phyloP scores from a whole-genome alignment of 2,113 vertebrate genomes.

The Syngnathus typhle region DNA sequence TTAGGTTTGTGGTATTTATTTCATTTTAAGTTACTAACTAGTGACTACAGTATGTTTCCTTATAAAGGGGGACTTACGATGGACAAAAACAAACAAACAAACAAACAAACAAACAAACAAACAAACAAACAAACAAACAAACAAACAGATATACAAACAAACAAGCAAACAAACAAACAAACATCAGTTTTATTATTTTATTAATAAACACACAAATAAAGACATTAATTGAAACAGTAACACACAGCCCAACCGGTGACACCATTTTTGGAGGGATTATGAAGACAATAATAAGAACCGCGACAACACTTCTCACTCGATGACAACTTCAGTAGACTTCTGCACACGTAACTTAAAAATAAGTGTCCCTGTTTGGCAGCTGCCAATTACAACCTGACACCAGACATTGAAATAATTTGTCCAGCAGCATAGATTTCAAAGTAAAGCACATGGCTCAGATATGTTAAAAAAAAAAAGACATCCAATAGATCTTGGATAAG shows the following conservation, averaged over 20 bases:
- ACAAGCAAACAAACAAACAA: conserved; percentile 6
- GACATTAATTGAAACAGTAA: conserved; percentile 19
- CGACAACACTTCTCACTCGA: conserved; percentile 10
- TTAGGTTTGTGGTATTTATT: too few relatives aligned
- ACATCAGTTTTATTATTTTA: conserved; percentile 26
- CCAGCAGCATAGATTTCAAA: conserved; percentile 19
- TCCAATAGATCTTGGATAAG: not conserved
- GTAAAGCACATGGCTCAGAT: conserved; percentile 13
- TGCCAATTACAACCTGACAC: conserved; percentile 29
- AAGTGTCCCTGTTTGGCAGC: conserved; percentile 31
- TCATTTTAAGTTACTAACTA: too few relatives aligned
- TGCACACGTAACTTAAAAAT: not conserved
- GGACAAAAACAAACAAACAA: too few relatives aligned
- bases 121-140: not conserved
- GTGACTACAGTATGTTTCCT: too few relatives aligned
- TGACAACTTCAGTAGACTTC: conserved; percentile 7
- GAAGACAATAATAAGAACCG: conserved; percentile 3
- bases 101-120: conserved; percentile 16
- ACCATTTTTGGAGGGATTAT: conserved; percentile 10
- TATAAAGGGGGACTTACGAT: too few relatives aligned
- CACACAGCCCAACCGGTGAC: conserved; percentile 13
- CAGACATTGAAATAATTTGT: conserved; percentile 17
- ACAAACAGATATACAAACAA: too few relatives aligned
- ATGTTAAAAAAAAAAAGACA: conserved; percentile 3
- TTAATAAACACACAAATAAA: conserved; percentile 31